Evolutionary conservation across 2,888 invertebrate species (phyloP).

Genomic region (Scaptomyza tumidula): DNA sequence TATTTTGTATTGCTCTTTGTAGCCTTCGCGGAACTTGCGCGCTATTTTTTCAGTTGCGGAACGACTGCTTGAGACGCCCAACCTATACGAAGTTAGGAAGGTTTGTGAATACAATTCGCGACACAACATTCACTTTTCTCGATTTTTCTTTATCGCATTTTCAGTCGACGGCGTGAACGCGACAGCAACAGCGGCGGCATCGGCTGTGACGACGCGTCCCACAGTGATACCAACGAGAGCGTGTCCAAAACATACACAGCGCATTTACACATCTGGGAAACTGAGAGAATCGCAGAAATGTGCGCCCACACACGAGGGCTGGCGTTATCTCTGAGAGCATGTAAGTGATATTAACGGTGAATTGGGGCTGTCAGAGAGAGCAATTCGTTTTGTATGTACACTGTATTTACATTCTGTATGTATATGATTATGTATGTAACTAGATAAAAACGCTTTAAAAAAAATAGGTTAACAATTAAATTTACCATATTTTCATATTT

Average conservation of each 20-base stretch:
- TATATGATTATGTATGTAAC: no score
- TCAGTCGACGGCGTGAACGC: slow-evolving; percentile 43
- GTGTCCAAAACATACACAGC: slow-evolving; percentile 36
- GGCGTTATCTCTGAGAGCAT: slow-evolving; percentile 14
- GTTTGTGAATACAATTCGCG: slow-evolving; percentile 78
- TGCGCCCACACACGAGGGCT: slow-evolving; percentile 11
- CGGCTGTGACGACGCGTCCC: slow-evolving; percentile 41
- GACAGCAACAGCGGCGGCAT: slow-evolving; percentile 3
- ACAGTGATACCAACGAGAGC: slow-evolving; percentile 54
- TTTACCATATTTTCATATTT: not conserved
- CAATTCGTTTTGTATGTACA: not conserved
- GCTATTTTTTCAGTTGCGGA: slow-evolving; percentile 43
- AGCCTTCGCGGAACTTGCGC: slow-evolving; percentile 40
- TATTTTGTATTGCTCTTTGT: slow-evolving; percentile 38
- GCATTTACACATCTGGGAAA: slow-evolving; percentile 3
- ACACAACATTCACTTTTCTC: slow-evolving; percentile 81
- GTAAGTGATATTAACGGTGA: slow-evolving; percentile 9
- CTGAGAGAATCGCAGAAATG: not conserved
- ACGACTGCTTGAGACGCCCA: slow-evolving; percentile 74
- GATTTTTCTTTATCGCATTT: slow-evolving; percentile 81
- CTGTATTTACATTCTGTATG: not conserved
- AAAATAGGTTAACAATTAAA: not conserved
- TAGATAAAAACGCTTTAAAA: not conserved
- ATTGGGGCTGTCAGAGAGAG: slow-evolving; percentile 7
- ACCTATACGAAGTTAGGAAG: slow-evolving; percentile 81